Base-by-base conservation (phyloP, 2,888 invertebrate species). In the Ormia ochracea region DNA sequence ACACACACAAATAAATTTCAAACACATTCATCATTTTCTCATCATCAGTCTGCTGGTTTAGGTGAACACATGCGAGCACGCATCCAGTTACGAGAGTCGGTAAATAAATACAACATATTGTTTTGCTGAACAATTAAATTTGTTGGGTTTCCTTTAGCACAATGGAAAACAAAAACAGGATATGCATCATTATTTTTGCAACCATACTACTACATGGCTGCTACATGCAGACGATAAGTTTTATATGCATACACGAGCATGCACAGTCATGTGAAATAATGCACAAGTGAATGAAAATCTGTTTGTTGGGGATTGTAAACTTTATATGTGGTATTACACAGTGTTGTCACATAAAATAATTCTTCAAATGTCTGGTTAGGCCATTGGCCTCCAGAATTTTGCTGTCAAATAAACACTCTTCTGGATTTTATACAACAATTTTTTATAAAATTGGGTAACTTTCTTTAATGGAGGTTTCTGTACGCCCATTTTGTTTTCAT, bases 141-240 rank as follows among this genome's bases (percentile, higher is more conserved):
- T 72, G 17, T 63, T 63, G 28, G 33, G 31, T 3, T 56, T 56
- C 10, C 33, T 23, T 43, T 2, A 12, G 3, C n/a, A 41, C 33
- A 69, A 76, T 63, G 45, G 54, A 76, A 76, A 69, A 76, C 68
- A 76, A 61, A 63, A 63, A 58, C 59, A 59, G 63, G 69, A 76
- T 76, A 56, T 72, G 72, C 66, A 78, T 78, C 72, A 78, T 78
- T 72, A 78, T 72, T 66, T 78, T 52, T 66, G 43, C 52, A 78
- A 72, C 50, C 43, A 72, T n/a, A 54, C 58, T 41, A 43, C 43
- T 70, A n/a, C 43, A 77, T 50, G 70, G 38, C 28, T 72, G 43
- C 52, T n/a, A n/a, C 48, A 61, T 66, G 72, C 79, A 76, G 48
- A 75, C 84, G 81, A 82, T 83, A 84, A 83, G 82, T 81, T 82